Evolutionary conservation across 2,888 invertebrate species (phyloP), one percentile per base, ranked within the genome.

Genomic region (Mesoligia furuncula): DNA sequence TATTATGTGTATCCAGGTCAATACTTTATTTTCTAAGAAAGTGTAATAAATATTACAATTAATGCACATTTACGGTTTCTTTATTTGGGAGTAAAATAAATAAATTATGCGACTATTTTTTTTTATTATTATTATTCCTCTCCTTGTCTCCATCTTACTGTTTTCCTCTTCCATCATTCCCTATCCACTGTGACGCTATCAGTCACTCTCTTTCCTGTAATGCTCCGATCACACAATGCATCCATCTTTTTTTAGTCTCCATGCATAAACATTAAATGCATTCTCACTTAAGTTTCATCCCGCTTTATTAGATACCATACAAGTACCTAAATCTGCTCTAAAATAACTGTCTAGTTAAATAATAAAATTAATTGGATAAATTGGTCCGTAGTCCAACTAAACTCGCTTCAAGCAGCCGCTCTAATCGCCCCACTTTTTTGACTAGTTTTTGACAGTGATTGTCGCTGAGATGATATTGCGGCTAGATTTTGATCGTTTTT

Each of bases 11-110:
- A 11, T 69, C 6, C n/a, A 61, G 4, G 0, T 81, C 0, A 71
- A 75, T 57, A 66, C 77, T 8, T 39, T 74, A 17, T 83, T 88
- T 70, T 39, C 39, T 13, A 87, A 88, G 17, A 83, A 73, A 66
- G 51, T 61, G 0, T 77, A n/a, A 75, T 45, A 13, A 8, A 15
- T 7, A 71, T 31, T n/a, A 15, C 13, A 73, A 72, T 72, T 70
- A 13, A 42, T 13, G 0, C 24, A 31, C 0, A 3, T 31, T 51
- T 36, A 20, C 9, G 17, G 24, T 51, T 51, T 36, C n/a, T n/a
- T 39, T 69, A 39, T 39, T 54, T 54, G 36, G 36, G n/a, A 36
- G 36, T 68, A 68, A 8, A 48, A 31, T 68, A n/a, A n/a, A n/a
- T n/a, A n/a, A 51, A 24, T 17, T 36, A 17, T 54, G 2, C 6